Evolutionary conservation across 2,113 vertebrate species (phyloP).

Genomic region (Neotoma lepida): DNA sequence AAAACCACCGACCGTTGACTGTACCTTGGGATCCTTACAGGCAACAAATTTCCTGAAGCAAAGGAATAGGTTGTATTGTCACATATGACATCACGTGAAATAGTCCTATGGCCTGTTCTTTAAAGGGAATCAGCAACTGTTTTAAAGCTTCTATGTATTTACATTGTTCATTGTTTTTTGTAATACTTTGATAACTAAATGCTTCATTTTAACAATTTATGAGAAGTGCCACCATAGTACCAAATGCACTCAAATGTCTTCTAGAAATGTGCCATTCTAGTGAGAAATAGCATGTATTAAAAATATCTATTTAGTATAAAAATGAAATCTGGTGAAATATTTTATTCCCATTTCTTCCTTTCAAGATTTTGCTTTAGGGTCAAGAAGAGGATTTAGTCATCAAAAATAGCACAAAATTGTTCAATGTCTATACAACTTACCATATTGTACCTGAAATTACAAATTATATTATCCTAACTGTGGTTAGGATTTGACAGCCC

Average conservation of each 20-base stretch:
- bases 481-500: slow-evolving; percentile 50
- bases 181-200: slow-evolving; percentile 2
- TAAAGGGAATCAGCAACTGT: slow-evolving; percentile 48
- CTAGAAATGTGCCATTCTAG: slow-evolving; percentile 35
- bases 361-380: slow-evolving; percentile 57
- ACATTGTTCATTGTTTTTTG: background rate
- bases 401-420: slow-evolving; percentile 44
- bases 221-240: background rate
- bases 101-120: background rate
- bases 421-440: background rate
- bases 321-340: slow-evolving; percentile 44
- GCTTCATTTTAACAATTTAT: slow-evolving; percentile 51
- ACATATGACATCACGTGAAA: slow-evolving; percentile 2
- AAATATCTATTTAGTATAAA: slow-evolving; percentile 47
- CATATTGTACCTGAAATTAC: slow-evolving; percentile 19
- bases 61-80: slow-evolving; percentile 44
- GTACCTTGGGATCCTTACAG: slow-evolving; percentile 95
- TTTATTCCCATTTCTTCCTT: slow-evolving; percentile 54
- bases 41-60: slow-evolving; percentile 72
- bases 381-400: slow-evolving; percentile 45
- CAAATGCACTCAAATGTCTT: slow-evolving; percentile 12
- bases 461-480: too few relatives aligned
- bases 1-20: slow-evolving; percentile 99
- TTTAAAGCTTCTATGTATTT: slow-evolving; percentile 63
- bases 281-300: background rate